Base-by-base conservation (phyloP, 2,888 invertebrate genomes). In the Polia nebulosa region DNA sequence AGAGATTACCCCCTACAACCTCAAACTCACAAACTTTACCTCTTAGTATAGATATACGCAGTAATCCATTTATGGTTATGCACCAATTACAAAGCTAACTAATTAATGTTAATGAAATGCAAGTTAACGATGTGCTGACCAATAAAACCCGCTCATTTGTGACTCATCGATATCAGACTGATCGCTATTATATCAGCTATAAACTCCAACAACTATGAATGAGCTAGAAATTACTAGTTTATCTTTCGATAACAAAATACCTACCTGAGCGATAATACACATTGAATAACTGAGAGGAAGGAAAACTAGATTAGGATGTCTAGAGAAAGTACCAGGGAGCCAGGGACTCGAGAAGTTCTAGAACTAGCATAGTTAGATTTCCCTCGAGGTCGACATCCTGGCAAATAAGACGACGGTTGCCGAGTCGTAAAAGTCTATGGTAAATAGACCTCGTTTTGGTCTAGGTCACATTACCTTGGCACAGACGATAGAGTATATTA, bases 101-200 rank as follows among this genome's bases (percentile, higher is more conserved):
- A 76, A 78, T 60, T 41, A 51, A 78, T 78, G 39, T 15, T 41
- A 78, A 73, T 78, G 3, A 36, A 52, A 79, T 61, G 56, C 56
- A 65, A 49, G 5, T 78, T 41, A 36, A 41, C 39, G 36, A 63
- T 27, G 44, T 34, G 6, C 22, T 39, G 15, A 29, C 17, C 20
- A 34, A 55, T 59, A 55, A 63, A 59, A 49, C 22, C 11, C 22
- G 29, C n/a, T 45, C 13, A 58, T 60, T 49, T 25, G 32, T 61
- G 58, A 79, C 29, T 79, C 75, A 79, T 34, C 9, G 34, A 45
- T 60, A 32, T 60, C 27, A 41, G 34, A 27, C 17, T 22, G 34
- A 58, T 58, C 25, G 27, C n/a, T 36, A 36, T 32, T 41, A 52
- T 25, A 17, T 47, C 20, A 11, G 20, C 13, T n/a, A n/a, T n/a